These are phyloP conservation scores for Diabrotica balteata DNA, from an alignment of 2,888 invertebrate species.

Conservation along the genomic window DNA sequence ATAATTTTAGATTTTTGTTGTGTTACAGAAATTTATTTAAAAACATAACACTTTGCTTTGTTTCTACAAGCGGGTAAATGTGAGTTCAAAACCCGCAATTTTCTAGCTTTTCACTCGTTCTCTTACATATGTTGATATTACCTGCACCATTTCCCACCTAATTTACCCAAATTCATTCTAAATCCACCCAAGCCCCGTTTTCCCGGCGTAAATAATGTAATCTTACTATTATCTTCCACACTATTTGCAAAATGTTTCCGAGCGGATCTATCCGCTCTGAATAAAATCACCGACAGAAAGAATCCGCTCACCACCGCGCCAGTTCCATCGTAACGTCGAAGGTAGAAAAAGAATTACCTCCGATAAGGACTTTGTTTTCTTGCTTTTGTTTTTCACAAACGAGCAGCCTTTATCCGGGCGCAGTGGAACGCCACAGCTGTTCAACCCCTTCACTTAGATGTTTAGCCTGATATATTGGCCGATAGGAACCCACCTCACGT, in stretches of 20 bases:
- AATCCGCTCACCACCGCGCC: background rate
- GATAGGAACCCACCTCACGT: slow-evolving; percentile 41
- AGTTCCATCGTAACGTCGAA: slow-evolving; percentile 16
- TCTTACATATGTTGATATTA: too few relatives aligned
- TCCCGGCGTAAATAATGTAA: slow-evolving; percentile 15
- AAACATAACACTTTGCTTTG: too few relatives aligned
- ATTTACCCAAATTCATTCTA: slow-evolving; percentile 1
- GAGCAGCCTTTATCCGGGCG: slow-evolving; percentile 30
- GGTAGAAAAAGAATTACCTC: slow-evolving; percentile 31
- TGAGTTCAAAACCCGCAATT: too few relatives aligned
- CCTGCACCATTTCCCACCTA: background rate
- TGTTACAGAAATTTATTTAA: too few relatives aligned
- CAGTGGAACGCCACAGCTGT: slow-evolving; percentile 35
- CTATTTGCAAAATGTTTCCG: slow-evolving; percentile 19
- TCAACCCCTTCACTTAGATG: slow-evolving; percentile 32
- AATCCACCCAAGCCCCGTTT: background rate
- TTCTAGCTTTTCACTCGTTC: too few relatives aligned
- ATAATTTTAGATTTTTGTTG: too few relatives aligned
- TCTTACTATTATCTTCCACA: slow-evolving; percentile 15
- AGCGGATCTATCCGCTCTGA: slow-evolving; percentile 7
- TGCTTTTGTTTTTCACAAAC: slow-evolving; percentile 49
- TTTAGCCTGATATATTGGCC: slow-evolving; percentile 27
- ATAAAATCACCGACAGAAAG: too few relatives aligned
- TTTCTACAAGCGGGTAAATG: too few relatives aligned
- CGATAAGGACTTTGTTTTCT: slow-evolving; percentile 48